These are phyloP conservation scores for Marronus borbonicus DNA, from an alignment of 2,888 invertebrate species.

Conservation along the genomic window DNA sequence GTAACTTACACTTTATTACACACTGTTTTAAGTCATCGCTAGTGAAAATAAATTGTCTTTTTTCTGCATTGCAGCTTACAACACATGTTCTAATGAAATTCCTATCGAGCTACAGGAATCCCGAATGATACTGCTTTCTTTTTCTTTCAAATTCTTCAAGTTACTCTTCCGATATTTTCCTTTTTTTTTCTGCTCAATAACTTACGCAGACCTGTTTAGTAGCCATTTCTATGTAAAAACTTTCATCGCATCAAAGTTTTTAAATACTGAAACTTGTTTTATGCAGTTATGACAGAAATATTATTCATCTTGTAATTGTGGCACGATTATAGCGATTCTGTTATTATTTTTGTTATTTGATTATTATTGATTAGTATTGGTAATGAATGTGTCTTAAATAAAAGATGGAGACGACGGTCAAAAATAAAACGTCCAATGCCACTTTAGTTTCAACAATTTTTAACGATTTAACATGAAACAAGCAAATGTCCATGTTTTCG, in stretches of 20 bases:
- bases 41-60: slow-evolving; percentile 9
- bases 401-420: too few relatives aligned
- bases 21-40: slow-evolving; percentile 1
- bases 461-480: too few relatives aligned
- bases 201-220: not conserved
- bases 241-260: slow-evolving; percentile 4
- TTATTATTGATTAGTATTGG: too few relatives aligned
- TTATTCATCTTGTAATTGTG: too few relatives aligned
- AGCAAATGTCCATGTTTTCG: too few relatives aligned
- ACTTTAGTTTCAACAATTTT: too few relatives aligned
- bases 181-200: not conserved
- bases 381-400: too few relatives aligned
- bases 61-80: not conserved
- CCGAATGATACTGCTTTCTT: not conserved
- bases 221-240: slow-evolving; percentile 4
- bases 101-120: not conserved
- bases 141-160: slow-evolving; percentile 16
- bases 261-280: too few relatives aligned
- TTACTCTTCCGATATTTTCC: slow-evolving; percentile 11
- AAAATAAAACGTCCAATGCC: too few relatives aligned
- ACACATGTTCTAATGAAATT: slow-evolving; percentile 10
- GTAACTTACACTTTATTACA: not conserved
- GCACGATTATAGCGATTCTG: too few relatives aligned
- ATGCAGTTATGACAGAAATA: too few relatives aligned
- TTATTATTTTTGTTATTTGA: too few relatives aligned